Percentiles rank a stretch among this genome's conserved stretches.
These are phyloP conservation scores for Pituophis catenifer DNA, from an alignment of 2,113 vertebrate genomes.

Conservation along the genomic window DNA sequence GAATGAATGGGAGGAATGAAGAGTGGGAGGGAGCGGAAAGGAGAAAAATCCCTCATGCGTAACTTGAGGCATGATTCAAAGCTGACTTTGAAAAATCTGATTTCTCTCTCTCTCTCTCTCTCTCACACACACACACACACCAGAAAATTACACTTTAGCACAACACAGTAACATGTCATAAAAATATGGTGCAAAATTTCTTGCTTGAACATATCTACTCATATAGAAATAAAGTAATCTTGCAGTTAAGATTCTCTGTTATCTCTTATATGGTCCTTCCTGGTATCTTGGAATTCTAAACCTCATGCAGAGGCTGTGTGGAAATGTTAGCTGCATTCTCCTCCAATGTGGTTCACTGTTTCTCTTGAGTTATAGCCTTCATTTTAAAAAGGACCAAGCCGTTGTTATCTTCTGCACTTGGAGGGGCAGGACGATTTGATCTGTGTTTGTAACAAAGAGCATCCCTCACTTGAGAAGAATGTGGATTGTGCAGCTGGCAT, in stretches of 20 bases:
- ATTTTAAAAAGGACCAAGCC: neutral
- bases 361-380: neutral
- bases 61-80: neutral
- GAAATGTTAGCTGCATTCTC: neutral
- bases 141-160: neutral
- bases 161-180: neutral
- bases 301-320: neutral
- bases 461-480: neutral
- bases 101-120: neutral
- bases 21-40: neutral
- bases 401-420: neutral
- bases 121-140: no score
- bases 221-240: neutral
- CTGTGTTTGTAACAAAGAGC: neutral
- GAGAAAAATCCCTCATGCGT: neutral
- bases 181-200: neutral
- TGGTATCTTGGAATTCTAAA: neutral
- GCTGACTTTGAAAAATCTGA: neutral
- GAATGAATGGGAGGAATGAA: neutral
- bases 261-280: neutral
- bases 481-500: neutral
- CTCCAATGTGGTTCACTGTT: neutral
- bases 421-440: neutral
- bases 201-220: neutral
- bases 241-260: neutral